Evolutionary conservation across 2,113 vertebrate genomes (phyloP).

Genomic region (Verasper variegatus): DNA sequence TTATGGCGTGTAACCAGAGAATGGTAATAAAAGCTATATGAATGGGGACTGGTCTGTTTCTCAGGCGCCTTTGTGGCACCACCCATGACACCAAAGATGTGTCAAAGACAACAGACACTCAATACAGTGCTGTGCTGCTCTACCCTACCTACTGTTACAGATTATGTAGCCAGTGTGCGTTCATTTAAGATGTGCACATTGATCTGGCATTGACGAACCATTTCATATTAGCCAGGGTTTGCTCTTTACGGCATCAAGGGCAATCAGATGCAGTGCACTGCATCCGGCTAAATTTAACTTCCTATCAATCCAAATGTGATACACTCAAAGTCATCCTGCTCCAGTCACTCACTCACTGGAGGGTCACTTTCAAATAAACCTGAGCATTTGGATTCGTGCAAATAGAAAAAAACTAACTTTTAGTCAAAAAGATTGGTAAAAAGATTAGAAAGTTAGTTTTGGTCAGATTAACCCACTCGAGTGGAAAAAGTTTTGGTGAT

Average conservation of each 20-base stretch:
- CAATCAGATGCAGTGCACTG: constrained; percentile 66
- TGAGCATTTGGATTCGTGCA: constrained; percentile 2
- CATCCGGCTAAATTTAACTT: constrained; percentile 70
- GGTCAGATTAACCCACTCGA: constrained; percentile 6
- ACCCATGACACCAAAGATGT: constrained; percentile 81
- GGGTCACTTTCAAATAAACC: constrained; percentile 51
- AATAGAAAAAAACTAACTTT: background rate
- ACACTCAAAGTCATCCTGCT: constrained; percentile 60
- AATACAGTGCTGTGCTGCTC: constrained; percentile 65
- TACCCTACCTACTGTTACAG: constrained; percentile 61
- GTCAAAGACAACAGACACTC: constrained; percentile 78
- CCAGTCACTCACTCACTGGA: constrained; percentile 26
- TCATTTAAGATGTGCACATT: constrained; percentile 76
- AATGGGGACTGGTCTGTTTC: constrained; percentile 65
- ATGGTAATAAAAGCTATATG: constrained; percentile 74
- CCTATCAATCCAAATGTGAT: constrained; percentile 64
- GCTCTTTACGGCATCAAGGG: constrained; percentile 75
- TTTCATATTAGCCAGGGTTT: constrained; percentile 70
- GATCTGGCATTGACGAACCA: constrained; percentile 76
- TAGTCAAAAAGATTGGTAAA: background rate
- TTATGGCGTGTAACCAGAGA: constrained; percentile 75
- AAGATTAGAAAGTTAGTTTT: background rate
- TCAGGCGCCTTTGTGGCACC: constrained; percentile 77
- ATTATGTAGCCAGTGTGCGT: constrained; percentile 61
- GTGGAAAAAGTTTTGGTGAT: constrained; percentile 26